Evolutionary conservation across 1,140 invertebrate genomes (phyloP), one percentile per base, ranked within the genome.

Genomic region (Chironomus tepperi): DNA sequence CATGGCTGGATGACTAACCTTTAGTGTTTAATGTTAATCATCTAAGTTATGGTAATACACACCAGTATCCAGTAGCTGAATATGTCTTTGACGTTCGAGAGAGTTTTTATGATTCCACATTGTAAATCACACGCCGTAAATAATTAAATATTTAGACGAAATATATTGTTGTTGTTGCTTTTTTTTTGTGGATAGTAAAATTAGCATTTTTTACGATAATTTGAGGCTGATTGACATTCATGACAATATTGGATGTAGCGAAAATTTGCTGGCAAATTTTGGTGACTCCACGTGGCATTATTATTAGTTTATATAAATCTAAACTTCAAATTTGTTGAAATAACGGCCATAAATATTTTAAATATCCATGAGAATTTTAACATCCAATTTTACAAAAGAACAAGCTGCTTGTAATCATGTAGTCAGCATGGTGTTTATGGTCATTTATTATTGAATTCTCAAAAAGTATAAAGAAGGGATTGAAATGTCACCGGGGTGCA

Each of bases 401-500:
- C 2, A 34, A 34, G 24, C n/a, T 34, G 24, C 24, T 34, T 34
- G 24, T 34, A 34, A 34, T 34, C 24, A 34, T 34, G 24, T 34
- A 34, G 24, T 34, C 24, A 34, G 24, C 24, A 5, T 10, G 47
- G n/a, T 12, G 47, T 57, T 57, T 57, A 57, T 57, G n/a, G 47
- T 57, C n/a, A 57, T 57, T 12, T 57, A 12, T 57, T 57, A 57
- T 57, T 57, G 24, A 34, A 34, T 2, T 34, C 5, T 34, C 5
- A 2, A 34, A 34, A 34, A 34, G 5, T 2, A 34, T 34, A 2
- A 57, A 57, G 7, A 57, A 57, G 16, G 18, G 18, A 70, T 70
- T 70, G 65, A 70, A 70, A 70, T 70, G 65, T 70, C 65, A 70
- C 65, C 65, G 65, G 65, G 65, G 65, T 70, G 65, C 65, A 70